phyloP scores from a whole-genome alignment of 2,888 invertebrate species.

The Axea sp. region DNA sequence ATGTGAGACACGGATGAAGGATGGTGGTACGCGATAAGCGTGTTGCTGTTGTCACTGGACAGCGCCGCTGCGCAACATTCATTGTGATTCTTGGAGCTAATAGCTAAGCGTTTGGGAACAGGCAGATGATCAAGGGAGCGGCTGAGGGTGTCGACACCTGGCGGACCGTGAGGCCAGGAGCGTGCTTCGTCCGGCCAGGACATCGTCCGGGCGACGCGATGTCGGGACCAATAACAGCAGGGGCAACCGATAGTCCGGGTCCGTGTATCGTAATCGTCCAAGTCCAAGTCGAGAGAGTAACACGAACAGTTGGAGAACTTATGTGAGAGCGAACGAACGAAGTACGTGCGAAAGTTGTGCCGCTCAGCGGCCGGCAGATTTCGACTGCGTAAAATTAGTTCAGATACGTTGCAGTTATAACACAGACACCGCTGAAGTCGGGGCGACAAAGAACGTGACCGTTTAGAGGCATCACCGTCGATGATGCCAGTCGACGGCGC shows the following conservation, averaged over 20 bases:
- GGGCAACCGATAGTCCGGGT: slow-evolving; percentile 8
- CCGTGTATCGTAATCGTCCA: slow-evolving; percentile 11
- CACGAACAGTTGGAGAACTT: slow-evolving; percentile 73
- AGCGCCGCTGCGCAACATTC: slow-evolving; percentile 35
- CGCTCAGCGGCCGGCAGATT: slow-evolving; percentile 72
- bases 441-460: slow-evolving; percentile 71
- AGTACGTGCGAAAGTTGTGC: slow-evolving; percentile 71
- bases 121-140: slow-evolving; percentile 40
- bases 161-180: slow-evolving; percentile 3
- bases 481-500: slow-evolving; percentile 11
- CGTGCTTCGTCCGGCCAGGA: slow-evolving; percentile 51
- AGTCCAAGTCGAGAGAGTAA: slow-evolving; percentile 62
- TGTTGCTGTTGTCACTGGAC: slow-evolving; percentile 31
- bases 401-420: slow-evolving; percentile 75
- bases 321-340: slow-evolving; percentile 71
- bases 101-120: slow-evolving; percentile 44
- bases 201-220: slow-evolving; percentile 37
- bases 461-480: slow-evolving; percentile 55
- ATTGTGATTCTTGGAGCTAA: slow-evolving; percentile 43
- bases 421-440: slow-evolving; percentile 67
- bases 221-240: background rate
- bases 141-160: slow-evolving; percentile 14
- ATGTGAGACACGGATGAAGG: slow-evolving; percentile 44
- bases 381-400: slow-evolving; percentile 71
- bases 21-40: slow-evolving; percentile 32